These are phyloP conservation scores for Gorsachius magnificus DNA, from an alignment of 2,797 vertebrate genomes.

Conservation along the genomic window DNA sequence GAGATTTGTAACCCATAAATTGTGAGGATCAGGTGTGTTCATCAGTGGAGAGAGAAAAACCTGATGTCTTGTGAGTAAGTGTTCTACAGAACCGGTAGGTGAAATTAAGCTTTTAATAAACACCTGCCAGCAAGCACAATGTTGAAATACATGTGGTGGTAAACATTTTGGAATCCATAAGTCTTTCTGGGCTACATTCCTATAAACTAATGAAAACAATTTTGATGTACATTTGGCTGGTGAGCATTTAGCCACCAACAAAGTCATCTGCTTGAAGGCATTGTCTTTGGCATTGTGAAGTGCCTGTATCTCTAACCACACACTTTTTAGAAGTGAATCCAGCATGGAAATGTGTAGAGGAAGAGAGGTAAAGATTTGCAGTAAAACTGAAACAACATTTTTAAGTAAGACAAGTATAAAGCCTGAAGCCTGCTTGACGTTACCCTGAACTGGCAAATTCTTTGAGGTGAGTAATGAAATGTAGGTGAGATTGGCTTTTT, in stretches of 20 bases:
- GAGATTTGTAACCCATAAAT: not conserved
- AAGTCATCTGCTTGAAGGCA: not conserved
- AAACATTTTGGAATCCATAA: slow-evolving; percentile 8
- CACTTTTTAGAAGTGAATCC: not conserved
- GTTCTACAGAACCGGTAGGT: not conserved
- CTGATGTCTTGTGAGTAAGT: not conserved
- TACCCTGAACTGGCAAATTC: not conserved
- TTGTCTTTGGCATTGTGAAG: not conserved
- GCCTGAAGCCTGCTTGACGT: not conserved
- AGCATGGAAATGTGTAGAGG: not conserved
- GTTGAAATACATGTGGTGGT: not conserved
- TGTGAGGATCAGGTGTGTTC: not conserved
- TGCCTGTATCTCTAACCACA: not conserved
- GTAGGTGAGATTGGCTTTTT: not conserved
- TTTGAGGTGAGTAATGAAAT: not conserved
- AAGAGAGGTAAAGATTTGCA: not conserved
- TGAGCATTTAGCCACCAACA: not conserved
- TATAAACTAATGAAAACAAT: not conserved
- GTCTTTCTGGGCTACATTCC: not conserved
- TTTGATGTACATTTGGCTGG: not conserved
- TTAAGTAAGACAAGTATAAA: not conserved
- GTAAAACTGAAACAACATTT: not conserved
- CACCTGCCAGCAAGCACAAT: not conserved
- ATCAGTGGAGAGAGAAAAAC: not conserved
- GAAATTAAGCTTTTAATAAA: slow-evolving; percentile 2